Conservation (phyloP, 2,888 invertebrate species). For the Limnephilus lunatus region DNA sequence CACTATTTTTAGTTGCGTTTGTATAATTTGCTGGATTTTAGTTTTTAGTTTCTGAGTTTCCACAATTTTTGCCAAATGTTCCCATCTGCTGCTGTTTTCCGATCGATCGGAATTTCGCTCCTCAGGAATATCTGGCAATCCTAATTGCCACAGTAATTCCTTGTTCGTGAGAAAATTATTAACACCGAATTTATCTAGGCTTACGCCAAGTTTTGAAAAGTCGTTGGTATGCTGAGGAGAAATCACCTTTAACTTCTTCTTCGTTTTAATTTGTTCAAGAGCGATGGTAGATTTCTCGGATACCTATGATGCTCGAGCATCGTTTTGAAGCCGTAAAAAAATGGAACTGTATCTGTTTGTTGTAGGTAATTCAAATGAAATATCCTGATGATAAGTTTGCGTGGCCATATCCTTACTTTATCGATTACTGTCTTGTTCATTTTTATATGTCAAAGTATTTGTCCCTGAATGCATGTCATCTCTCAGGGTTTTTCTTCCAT, state of each 20-base stretch:
- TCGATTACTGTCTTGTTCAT: background rate
- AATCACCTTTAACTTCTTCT: background rate
- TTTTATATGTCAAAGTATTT: background rate
- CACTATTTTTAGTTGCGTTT: background rate
- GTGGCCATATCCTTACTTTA: too few relatives aligned
- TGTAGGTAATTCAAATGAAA: background rate
- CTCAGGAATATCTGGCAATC: background rate
- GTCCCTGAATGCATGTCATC: background rate
- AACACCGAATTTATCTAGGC: background rate
- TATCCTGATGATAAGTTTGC: too few relatives aligned
- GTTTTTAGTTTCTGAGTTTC: background rate
- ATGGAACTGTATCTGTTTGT: too few relatives aligned
- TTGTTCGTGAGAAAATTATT: background rate
- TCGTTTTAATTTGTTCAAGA: too few relatives aligned
- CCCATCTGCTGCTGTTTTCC: too few relatives aligned
- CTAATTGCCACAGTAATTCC: background rate
- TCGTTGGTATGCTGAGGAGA: background rate
- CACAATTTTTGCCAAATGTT: too few relatives aligned
- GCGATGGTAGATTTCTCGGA: too few relatives aligned
- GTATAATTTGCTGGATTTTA: background rate
- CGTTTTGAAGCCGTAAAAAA: too few relatives aligned
- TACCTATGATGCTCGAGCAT: too few relatives aligned
- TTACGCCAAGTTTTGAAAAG: background rate
- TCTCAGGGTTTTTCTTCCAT: background rate
- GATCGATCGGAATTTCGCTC: too few relatives aligned